Evolutionary conservation across 1,140 invertebrate genomes (phyloP).

Genomic region (Lepidotrigona ventralis): DNA sequence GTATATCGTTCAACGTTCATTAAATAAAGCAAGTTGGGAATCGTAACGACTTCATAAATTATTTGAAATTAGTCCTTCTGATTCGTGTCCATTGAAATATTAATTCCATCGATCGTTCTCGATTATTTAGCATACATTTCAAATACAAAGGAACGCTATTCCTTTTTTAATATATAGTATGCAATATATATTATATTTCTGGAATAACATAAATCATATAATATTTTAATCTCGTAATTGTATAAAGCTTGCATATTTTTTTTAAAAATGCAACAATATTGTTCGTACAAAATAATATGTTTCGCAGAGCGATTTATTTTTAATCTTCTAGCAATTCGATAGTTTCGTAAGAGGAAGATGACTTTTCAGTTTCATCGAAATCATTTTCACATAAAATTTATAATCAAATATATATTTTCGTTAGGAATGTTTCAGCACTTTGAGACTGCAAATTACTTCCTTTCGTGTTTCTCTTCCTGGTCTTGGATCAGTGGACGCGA

Average conservation of each 20-base stretch:
- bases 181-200: too few species aligned
- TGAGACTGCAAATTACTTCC: slow-evolving; percentile 16
- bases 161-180: too few species aligned
- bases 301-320: too few species aligned
- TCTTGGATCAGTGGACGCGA: background rate
- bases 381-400: background rate
- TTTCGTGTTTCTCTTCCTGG: slow-evolving; percentile 21
- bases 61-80: background rate
- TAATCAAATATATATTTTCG: background rate
- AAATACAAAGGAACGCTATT: background rate
- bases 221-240: too few species aligned
- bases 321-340: too few species aligned
- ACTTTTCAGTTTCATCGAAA: too few species aligned
- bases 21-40: background rate
- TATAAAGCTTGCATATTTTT: too few species aligned
- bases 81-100: background rate
- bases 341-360: too few species aligned
- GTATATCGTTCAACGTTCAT: background rate
- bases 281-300: too few species aligned
- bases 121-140: background rate
- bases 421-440: slow-evolving; percentile 2
- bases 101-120: background rate
- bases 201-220: too few species aligned
- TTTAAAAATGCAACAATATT: too few species aligned
- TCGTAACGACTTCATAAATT: background rate